Evolutionary conservation across 2,113 vertebrate genomes (phyloP), one percentile per base, ranked within the genome.

Genomic region (Plecotus auritus): DNA sequence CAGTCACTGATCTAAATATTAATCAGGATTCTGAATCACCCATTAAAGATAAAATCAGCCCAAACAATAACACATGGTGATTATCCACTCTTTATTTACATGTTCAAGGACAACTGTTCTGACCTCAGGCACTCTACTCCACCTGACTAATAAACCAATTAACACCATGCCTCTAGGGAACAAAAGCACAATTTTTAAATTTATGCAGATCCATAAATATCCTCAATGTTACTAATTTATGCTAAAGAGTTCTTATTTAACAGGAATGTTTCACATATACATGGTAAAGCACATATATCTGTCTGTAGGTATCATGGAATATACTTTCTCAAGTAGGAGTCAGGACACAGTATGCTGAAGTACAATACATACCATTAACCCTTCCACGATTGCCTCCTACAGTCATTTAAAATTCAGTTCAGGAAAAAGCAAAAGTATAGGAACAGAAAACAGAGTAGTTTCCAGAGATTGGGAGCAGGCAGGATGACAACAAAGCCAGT

Each of bases 131-230:
- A 76, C 56, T 88, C 61, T 59, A 87, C 47, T 93, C 85, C 76
- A 94, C 93, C 97, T 94, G 94, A 93, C 95, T 96, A 97, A 92
- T 95, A 96, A 96, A 90, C 88, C 95, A 97, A 96, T 97, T 97
- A 97, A 90, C 49, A 93, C 45, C 26, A 66, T 37, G 76, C 61
- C 93, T 85, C 88, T 70, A 70, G 51, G 74, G 84, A 77, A 88
- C 12, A 18, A 6, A 78, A 84, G 49, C 32, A 70, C 64, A 81
- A 78, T 88, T 94, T 80, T 91, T 42, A 94, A 94, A 93, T 93
- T 61, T 95, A 80, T 81, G 83, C 74, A 95, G 96, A 89, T 85
- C 74, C 23, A 6, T 87, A 87, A 73, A 78, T 73, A 83, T 47
- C 47, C 0, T 26, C 85, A 56, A 67, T 23, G 32, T 61, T 87